Evolutionary conservation across 2,113 vertebrate species (phyloP).

Genomic region (Axis porcinus): DNA sequence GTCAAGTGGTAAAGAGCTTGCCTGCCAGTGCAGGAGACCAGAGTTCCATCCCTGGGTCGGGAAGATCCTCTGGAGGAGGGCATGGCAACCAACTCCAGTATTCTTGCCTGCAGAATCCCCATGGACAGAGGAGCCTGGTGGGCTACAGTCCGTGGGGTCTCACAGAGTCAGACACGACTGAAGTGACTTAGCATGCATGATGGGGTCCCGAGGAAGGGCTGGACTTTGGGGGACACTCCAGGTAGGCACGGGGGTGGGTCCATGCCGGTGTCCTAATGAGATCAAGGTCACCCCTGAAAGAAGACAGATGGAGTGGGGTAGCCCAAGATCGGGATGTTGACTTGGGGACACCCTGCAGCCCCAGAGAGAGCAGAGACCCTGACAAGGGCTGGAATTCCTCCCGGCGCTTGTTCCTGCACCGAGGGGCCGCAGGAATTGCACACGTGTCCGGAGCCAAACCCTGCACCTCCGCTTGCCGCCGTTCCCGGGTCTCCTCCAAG

Average conservation of each 20-base stretch:
- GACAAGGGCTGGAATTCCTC: no score
- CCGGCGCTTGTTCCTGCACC: rapidly evolving
- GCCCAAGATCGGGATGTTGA: rapidly evolving
- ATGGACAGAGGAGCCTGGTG: not conserved
- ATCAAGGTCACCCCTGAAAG: not conserved
- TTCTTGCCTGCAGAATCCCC: not conserved
- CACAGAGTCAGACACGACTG: not conserved
- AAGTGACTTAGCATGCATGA: rapidly evolving
- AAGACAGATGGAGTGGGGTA: not conserved
- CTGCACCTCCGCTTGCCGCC: rapidly evolving
- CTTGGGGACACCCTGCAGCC: rapidly evolving
- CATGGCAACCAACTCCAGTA: not conserved
- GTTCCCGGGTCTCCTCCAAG: not conserved
- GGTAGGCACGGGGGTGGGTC: no score
- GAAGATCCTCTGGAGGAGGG: not conserved
- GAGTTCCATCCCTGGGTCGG: not conserved
- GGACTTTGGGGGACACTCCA: not conserved
- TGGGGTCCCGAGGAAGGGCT: not conserved
- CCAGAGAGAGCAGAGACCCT: not conserved
- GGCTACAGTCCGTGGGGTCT: rapidly evolving
- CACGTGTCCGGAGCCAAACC: not conserved
- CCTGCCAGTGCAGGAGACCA: not conserved
- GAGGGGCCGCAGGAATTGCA: rapidly evolving
- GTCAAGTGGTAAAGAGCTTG: not conserved
- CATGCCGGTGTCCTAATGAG: not conserved